Conservation (phyloP, 35 echinoderm and acorn worm genomes). For the Patiria miniata region DNA sequence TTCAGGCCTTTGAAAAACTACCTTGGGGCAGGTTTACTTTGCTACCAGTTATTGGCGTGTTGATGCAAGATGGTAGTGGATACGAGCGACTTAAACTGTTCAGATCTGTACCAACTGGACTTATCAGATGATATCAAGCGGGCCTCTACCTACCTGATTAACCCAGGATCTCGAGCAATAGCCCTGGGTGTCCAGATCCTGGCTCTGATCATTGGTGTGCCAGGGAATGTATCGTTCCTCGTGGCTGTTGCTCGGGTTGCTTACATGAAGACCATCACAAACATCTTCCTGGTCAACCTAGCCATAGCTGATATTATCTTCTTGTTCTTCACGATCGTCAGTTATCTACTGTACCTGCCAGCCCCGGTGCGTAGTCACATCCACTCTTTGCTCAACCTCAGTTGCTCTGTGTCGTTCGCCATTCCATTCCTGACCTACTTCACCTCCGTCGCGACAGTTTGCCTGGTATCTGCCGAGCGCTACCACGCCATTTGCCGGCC, state of each 20-base stretch:
- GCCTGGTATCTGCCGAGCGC: constrained; percentile 64
- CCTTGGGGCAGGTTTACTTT: too few relatives aligned
- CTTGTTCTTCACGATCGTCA: constrained; percentile 53
- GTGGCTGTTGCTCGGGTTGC: constrained; percentile 67
- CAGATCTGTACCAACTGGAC: neutral
- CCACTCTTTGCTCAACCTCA: constrained; percentile 44
- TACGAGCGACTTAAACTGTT: constrained; percentile 7
- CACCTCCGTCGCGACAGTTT: constrained; percentile 66
- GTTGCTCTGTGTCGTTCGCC: constrained; percentile 57
- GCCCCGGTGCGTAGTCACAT: constrained; percentile 42
- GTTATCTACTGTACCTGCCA: constrained; percentile 48
- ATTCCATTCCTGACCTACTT: constrained; percentile 68
- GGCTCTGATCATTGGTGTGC: neutral
- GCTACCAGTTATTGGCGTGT: neutral
- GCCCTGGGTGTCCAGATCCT: neutral
- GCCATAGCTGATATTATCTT: constrained; percentile 75
- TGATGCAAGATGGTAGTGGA: neutral
- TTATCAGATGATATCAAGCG: neutral
- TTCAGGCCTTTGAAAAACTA: too few relatives aligned
- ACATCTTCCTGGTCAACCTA: constrained; percentile 75
- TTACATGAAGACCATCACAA: constrained; percentile 85
- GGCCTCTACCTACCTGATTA: neutral
- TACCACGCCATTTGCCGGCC: constrained; percentile 80
- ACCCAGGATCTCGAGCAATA: neutral
- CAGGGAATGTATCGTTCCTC: constrained; percentile 53